Percentiles rank a stretch among this genome's conserved stretches.
Evolutionary conservation across 2,797 vertebrate species (phyloP).

Genomic region (Lutjanus campechanus): DNA sequence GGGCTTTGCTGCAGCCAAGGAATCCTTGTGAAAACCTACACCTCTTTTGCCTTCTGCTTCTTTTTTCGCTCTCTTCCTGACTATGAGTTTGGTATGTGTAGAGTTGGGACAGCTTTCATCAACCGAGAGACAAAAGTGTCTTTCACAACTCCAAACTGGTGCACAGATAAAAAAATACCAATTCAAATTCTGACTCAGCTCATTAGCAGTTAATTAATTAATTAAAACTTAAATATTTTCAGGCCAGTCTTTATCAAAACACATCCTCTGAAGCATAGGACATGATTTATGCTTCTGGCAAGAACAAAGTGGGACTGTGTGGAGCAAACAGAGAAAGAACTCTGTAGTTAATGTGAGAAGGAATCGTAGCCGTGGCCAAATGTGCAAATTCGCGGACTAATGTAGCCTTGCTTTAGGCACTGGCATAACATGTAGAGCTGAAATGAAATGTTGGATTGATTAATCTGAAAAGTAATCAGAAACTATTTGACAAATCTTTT

Average conservation of each 20-base stretch:
- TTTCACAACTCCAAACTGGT: conserved; percentile 9
- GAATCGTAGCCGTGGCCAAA: not conserved
- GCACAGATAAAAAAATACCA: not conserved
- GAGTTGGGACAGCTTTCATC: conserved; percentile 28
- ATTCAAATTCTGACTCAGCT: not conserved
- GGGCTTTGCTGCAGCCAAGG: conserved; percentile 58
- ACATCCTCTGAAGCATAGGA: not conserved
- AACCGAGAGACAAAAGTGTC: conserved; percentile 17
- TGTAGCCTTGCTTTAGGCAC: not conserved
- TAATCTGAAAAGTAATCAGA: not conserved
- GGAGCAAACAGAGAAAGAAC: not conserved
- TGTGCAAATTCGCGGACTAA: not conserved
- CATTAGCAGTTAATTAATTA: not conserved
- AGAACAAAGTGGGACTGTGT: not conserved
- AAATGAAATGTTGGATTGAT: not conserved
- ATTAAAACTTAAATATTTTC: conserved; percentile 7
- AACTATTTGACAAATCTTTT: not conserved
- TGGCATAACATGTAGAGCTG: not conserved
- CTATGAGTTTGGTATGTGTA: conserved; percentile 31
- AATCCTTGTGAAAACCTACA: conserved; percentile 84
- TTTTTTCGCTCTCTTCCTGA: conserved; percentile 46
- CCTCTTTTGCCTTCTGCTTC: conserved; percentile 54
- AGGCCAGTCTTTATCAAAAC: not conserved
- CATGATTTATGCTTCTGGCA: conserved; percentile 7
- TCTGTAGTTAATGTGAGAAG: not conserved